Conservation (phyloP, 2,797 vertebrate species). For the Eurystomus glaucurus region DNA sequence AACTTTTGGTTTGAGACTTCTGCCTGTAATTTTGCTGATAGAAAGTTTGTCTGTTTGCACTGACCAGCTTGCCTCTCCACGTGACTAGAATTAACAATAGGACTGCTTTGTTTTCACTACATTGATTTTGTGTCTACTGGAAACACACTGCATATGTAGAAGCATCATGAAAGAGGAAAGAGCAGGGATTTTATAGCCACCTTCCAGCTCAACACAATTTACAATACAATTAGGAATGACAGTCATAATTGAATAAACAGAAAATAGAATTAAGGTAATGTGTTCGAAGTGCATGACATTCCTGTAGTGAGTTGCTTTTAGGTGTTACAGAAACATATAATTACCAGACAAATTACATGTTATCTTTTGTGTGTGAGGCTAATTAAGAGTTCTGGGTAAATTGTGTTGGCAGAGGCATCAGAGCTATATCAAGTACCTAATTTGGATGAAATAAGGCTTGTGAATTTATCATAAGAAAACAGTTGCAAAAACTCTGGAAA, state of each 20-base stretch:
- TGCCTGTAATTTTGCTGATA: background rate
- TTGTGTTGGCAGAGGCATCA: slow-evolving; percentile 72
- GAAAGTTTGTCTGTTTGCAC: background rate
- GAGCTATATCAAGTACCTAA: slow-evolving; percentile 55
- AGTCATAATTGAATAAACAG: slow-evolving; percentile 79
- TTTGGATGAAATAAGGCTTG: background rate
- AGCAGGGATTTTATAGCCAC: slow-evolving; percentile 31
- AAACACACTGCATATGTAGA: background rate
- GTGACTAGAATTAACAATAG: background rate
- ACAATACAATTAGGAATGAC: slow-evolving; percentile 48
- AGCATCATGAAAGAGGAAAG: slow-evolving; percentile 38
- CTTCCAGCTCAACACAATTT: slow-evolving; percentile 44
- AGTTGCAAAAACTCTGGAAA: background rate
- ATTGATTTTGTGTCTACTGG: slow-evolving; percentile 31
- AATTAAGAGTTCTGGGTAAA: slow-evolving; percentile 80
- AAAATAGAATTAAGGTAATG: slow-evolving; percentile 83
- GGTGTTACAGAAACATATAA: slow-evolving; percentile 80
- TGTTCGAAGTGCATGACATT: slow-evolving; percentile 68
- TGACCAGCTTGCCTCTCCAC: background rate
- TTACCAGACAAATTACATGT: slow-evolving; percentile 79
- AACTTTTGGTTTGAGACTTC: background rate
- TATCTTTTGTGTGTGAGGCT: slow-evolving; percentile 75
- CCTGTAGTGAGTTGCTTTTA: slow-evolving; percentile 79
- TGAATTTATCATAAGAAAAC: background rate
- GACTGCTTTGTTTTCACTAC: background rate